Conservation (phyloP, 2,797 vertebrate species). For the Microcaecilia unicolor region DNA sequence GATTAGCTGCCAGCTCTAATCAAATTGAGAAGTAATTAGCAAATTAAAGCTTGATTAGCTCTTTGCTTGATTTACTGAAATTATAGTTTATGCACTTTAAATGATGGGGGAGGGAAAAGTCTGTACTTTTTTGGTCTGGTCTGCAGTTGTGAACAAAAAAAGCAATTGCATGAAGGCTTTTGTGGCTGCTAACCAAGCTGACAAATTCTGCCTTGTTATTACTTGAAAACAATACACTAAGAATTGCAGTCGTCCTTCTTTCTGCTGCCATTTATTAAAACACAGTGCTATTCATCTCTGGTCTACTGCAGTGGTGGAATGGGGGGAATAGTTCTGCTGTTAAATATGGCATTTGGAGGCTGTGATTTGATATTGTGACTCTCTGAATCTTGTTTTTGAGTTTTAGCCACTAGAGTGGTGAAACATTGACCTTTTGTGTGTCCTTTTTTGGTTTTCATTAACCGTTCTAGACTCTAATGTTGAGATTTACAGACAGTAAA, state of each 20-base stretch:
- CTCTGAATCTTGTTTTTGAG: too few species aligned
- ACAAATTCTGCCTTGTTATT: neutral
- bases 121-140: conserved; percentile 14
- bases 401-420: too few species aligned
- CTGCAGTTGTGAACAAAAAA: conserved; percentile 2
- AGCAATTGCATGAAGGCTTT: neutral
- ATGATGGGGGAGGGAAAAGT: conserved; percentile 59
- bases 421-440: too few species aligned
- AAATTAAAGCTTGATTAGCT: conserved; percentile 76
- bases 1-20: conserved; percentile 71
- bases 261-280: neutral
- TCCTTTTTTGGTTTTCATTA: too few species aligned
- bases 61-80: conserved; percentile 69
- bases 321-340: too few species aligned
- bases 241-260: neutral
- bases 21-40: conserved; percentile 73
- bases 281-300: too few species aligned
- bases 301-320: too few species aligned
- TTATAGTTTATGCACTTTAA: conserved; percentile 68
- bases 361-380: too few species aligned
- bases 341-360: too few species aligned
- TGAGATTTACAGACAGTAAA: too few species aligned
- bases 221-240: neutral
- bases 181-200: conserved; percentile 9
- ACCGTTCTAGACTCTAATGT: too few species aligned